Base-by-base conservation (phyloP, 1,140 invertebrate species). In the Colletes latitarsis region DNA sequence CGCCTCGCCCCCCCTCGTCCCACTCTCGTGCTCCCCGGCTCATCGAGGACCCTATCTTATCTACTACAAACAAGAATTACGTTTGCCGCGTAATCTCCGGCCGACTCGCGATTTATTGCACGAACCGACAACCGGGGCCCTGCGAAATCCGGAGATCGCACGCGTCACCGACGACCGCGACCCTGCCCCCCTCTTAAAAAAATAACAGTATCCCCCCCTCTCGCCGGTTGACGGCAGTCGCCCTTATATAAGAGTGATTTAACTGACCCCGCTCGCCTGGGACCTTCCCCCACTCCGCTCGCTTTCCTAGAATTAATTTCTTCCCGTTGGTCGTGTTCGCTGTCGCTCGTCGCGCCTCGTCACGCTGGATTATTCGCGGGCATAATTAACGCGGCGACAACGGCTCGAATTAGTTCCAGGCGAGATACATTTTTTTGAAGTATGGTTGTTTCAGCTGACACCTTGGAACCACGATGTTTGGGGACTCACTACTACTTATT, bases 21-120 rank as follows among this genome's bases (percentile, higher is more conserved):
- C 81, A 55, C 66, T 55, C 83, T 19, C 73, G 62, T 19, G 12
- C 58, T 19, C 17, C 15, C 21, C 49, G 46, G 43, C 58, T 71
- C 69, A 30, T 58, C 43, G 68, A 62, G 60, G 19, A 30, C 64
- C 63, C 84, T 90, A 91, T 92, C 92, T 93, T 92, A 93, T 93
- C 92, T 92, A 91, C 90, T 92, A 93, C 91, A 92, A 92, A 92
- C 91, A 92, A 93, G 92, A 93, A 91, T 92, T 92, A 92, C 90
- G 91, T 91, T 91, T 87, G 90, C 88, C 88, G 85, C 87, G 90
- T 90, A 93, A 93, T 92, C 92, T 91, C 84, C 72, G 82, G 80
- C 80, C 58, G 78, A 60, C 77, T 82, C 80, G 86, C 90, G 88
- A 92, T 92, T 92, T 92, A 92, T 92, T 92, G 91, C 77, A 19